Evolutionary conservation across 2,888 invertebrate genomes (phyloP), one percentile per base, ranked within the genome.

Genomic region (Stegophylla sp.): DNA sequence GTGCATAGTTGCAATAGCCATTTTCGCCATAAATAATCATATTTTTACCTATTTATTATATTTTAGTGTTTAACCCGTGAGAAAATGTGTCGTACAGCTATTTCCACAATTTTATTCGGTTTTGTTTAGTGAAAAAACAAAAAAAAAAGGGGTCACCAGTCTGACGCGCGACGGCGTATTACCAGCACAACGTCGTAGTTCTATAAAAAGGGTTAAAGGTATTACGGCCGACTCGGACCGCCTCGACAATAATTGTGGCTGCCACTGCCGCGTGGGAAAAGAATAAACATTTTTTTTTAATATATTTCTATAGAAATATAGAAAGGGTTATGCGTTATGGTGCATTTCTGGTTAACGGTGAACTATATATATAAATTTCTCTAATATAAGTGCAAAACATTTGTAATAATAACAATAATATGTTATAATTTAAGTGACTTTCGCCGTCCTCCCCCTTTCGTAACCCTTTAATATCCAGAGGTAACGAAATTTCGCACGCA

Each of bases 151-250:
- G 74, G 74, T 63, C 45, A 63, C 61, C 43, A 28, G 9, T 3
- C 5, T 3, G 17, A 28, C 61, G n/a, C n/a, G n/a, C n/a, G 12
- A 10, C 20, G 13, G 15, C 34, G 7, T 17, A 63, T 7, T 59
- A 7, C n/a, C 26, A n/a, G 26, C 13, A 13, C 1, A 23, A 17
- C 4, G 26, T 43, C 10, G 56, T 43, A 23, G 26, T 73, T 61
- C n/a, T 61, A n/a, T 28, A 63, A 74, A 34, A 74, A 74, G 74
- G 74, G 74, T 74, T 73, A 73, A 73, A 73, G 3, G n/a, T 34
- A 69, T 13, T 10, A 51, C 51, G 23, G 48, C 15, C 4, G 5
- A n/a, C n/a, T 20, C 28, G 69, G 59, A 13, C 59, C 28, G 12
- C 34, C 20, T 3, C n/a, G 4, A 26, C 41, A 72, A 72, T 53